Evolutionary conservation across 2,888 invertebrate genomes (phyloP), one percentile per base, ranked within the genome.

Genomic region (Caenorhabditis wallacei): DNA sequence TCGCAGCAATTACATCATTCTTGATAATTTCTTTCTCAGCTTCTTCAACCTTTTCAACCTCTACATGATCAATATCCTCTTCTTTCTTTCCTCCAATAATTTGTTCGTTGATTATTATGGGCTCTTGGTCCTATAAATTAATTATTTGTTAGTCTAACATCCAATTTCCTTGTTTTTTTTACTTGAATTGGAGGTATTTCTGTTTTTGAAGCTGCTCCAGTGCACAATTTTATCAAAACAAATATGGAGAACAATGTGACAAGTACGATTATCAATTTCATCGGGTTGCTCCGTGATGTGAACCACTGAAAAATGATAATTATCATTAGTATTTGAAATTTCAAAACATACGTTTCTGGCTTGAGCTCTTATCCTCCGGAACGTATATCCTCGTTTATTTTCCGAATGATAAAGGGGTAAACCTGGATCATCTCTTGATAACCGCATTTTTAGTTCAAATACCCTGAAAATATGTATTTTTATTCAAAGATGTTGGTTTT

Each of bases 361-460:
- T 35, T 69, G 61, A 20, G 78, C 40, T 78, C 78, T 69, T 13
- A 78, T 63, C 13, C 78, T 40, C 1, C 78, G 69, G 16, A 78
- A 54, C 4, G 78, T 78, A 22, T 78, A 43, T 16, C 69, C 69
- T 43, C 69, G 57, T 18, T 18, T 8, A 22, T 26, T n/a, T 16
- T 69, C 69, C 1, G 26, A 71, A 16, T 78, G 57, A 57, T 82
- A 78, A 30, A 82, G 43, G 26, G 82, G 82, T 40, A 82, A 51
- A n/a, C 56, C 48, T 4, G 61, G 53, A 54, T 72, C 78, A 69
- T 78, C 69, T 35, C 78, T 61, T 30, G 71, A 26, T 56, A 82
- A 40, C 70, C 69, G 57, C 82, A 82, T 82, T 20, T 40, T 78
- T n/a, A 74, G 66, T 82, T 48, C 72, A 79, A 71, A 71, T 24